Evolutionary conservation across 2,888 invertebrate species (phyloP).

Genomic region (Acanthosoma haemorrhoidale): DNA sequence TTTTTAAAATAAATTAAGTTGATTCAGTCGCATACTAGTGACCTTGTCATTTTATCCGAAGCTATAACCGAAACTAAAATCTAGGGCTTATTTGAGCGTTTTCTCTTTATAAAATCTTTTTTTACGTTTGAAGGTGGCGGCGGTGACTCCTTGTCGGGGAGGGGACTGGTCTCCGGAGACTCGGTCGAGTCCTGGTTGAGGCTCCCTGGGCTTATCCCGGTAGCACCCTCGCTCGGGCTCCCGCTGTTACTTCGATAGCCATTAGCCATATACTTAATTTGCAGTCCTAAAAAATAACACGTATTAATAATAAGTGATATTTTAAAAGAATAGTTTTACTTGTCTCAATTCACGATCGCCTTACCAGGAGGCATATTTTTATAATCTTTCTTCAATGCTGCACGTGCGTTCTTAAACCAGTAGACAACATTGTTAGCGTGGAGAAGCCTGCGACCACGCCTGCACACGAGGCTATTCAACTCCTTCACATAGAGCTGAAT

Average conservation of each 20-base stretch:
- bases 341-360: too few species aligned
- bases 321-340: too few species aligned
- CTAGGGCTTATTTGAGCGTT: too few species aligned
- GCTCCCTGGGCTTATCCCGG: slow-evolving; percentile 46
- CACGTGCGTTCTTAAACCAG: slow-evolving; percentile 97
- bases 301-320: neutral
- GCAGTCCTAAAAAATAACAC: slow-evolving; percentile 27
- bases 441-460: slow-evolving; percentile 85
- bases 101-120: too few species aligned
- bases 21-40: too few species aligned
- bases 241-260: slow-evolving; percentile 61
- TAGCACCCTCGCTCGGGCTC: slow-evolving; percentile 59
- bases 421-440: slow-evolving; percentile 95
- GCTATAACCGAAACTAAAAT: too few species aligned
- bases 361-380: slow-evolving; percentile 49
- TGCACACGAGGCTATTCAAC: slow-evolving; percentile 84
- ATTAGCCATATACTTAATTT: slow-evolving; percentile 49
- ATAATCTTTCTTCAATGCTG: slow-evolving; percentile 82
- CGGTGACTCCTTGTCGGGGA: slow-evolving; percentile 40
- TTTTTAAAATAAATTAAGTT: too few species aligned
- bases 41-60: too few species aligned
- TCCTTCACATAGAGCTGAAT: slow-evolving; percentile 94
- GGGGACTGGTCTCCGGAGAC: slow-evolving; percentile 62
- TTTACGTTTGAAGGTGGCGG: neutral
- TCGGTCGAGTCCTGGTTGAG: slow-evolving; percentile 45